Conservation (phyloP, 2,888 invertebrate species). For the Drosophila subquinaria region DNA sequence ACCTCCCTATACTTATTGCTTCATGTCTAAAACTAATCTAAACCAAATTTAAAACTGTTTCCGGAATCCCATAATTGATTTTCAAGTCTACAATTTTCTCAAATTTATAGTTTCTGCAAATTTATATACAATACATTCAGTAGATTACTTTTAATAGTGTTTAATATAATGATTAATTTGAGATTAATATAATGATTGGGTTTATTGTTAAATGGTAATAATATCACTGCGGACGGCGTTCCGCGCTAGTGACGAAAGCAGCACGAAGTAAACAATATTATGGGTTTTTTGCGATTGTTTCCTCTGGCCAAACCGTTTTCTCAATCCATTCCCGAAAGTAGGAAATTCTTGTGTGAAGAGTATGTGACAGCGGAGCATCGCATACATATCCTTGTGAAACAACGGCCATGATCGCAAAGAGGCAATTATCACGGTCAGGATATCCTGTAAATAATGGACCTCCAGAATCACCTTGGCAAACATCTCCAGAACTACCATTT, state of each 20-base stretch:
- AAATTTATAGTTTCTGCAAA: no score
- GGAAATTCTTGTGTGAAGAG: conserved; percentile 24
- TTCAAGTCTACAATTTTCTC: neutral
- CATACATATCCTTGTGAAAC: neutral
- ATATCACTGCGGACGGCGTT: no score
- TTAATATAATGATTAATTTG: no score
- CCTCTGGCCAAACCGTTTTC: conserved; percentile 25
- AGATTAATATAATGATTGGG: no score
- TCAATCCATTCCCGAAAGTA: conserved; percentile 49
- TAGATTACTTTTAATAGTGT: no score
- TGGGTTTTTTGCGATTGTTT: neutral
- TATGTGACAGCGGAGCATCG: fast-evolving
- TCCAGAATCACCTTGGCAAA: conserved; percentile 41
- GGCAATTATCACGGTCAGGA: conserved; percentile 10
- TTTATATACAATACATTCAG: no score
- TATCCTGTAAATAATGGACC: conserved; percentile 37
- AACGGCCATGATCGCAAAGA: conserved; percentile 24
- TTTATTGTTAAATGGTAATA: no score
- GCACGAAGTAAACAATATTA: neutral
- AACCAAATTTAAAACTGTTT: no score
- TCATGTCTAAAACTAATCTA: no score
- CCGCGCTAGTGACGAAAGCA: no score
- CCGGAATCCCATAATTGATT: neutral
- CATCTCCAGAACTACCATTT: neutral
- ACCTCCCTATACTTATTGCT: no score